Percentiles rank a stretch among this genome's conserved stretches.
Conservation (phyloP, 2,797 vertebrate genomes). For the Liasis olivaceus region DNA sequence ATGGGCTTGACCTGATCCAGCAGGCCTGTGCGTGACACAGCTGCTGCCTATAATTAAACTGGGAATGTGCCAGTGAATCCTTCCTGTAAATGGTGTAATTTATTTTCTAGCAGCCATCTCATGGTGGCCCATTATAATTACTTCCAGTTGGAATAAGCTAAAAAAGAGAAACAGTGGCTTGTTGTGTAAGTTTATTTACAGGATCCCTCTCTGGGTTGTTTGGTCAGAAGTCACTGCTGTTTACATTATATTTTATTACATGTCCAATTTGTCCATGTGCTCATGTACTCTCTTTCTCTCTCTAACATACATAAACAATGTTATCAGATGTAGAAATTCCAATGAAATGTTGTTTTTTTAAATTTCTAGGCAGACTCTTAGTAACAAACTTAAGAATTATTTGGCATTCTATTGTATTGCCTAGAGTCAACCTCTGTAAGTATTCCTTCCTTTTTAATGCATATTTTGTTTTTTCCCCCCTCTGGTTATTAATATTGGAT, state of each 20-base stretch:
- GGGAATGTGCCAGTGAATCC: background rate
- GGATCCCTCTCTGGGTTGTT: background rate
- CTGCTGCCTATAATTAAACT: background rate
- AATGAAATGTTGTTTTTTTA: background rate
- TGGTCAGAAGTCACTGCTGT: background rate
- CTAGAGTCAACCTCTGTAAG: slow-evolving; percentile 97
- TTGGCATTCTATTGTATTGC: slow-evolving; percentile 94
- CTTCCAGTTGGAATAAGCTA: background rate
- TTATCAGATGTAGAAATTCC: background rate
- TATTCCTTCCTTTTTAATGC: slow-evolving; percentile 55
- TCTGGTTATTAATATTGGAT: background rate
- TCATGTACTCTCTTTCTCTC: background rate
- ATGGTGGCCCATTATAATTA: background rate
- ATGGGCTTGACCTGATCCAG: background rate
- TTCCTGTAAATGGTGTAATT: background rate
- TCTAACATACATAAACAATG: background rate
- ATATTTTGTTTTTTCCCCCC: slow-evolving; percentile 28
- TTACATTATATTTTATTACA: background rate
- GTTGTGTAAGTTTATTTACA: background rate
- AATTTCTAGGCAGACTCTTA: slow-evolving; percentile 86
- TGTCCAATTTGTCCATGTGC: background rate
- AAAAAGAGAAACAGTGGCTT: background rate
- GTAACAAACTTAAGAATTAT: slow-evolving; percentile 97
- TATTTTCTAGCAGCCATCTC: background rate
- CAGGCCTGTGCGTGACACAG: background rate